Evolutionary conservation across 2,797 vertebrate genomes (phyloP), one percentile per base, ranked within the genome.

Genomic region (Esox lucius): DNA sequence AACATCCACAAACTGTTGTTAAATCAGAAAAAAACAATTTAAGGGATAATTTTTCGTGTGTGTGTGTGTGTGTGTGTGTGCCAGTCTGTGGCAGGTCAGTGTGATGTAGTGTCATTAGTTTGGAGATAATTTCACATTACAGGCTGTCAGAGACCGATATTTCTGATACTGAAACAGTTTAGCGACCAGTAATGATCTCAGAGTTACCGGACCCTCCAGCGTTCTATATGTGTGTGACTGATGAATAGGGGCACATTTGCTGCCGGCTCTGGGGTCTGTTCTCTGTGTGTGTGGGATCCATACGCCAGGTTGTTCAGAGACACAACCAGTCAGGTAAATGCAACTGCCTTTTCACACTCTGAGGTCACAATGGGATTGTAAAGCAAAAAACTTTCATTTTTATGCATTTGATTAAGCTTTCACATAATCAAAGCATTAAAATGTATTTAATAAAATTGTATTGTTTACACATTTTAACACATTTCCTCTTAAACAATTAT

Each of bases 121-220:
- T 26, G 16, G 73, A 0, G 71, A 71, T 88, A 88, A 91, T 90
- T 88, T 31, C 82, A 82, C 87, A 87, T 89, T 83, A 89, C 87
- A 76, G 85, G 79, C 80, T 81, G 80, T 75, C n/a, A 68, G 81
- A 79, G 79, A 81, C 67, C 28, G 3, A 31, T 31, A 31, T 31
- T 31, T 31, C 28, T 59, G 22, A 71, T 62, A 31, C 51, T 26
- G 51, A 17, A 51, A 22, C 51, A 35, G 49, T 48, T 35, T 4
- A 51, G 15, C 19, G 5, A 59, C 51, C 70, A 35, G 5, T 19
- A 19, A 26, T 7, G 31, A 28, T 22, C 42, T 69, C 48, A 22
- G 66, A 56, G 81, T 79, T 76, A 17, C 61, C 42, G 62, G 71
- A 74, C 28, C 56, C 2, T 19, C 1, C 26, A 46, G 28, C 28